Base-by-base conservation (phyloP, 2,888 invertebrate species). In the Ornithoptera priamus region DNA sequence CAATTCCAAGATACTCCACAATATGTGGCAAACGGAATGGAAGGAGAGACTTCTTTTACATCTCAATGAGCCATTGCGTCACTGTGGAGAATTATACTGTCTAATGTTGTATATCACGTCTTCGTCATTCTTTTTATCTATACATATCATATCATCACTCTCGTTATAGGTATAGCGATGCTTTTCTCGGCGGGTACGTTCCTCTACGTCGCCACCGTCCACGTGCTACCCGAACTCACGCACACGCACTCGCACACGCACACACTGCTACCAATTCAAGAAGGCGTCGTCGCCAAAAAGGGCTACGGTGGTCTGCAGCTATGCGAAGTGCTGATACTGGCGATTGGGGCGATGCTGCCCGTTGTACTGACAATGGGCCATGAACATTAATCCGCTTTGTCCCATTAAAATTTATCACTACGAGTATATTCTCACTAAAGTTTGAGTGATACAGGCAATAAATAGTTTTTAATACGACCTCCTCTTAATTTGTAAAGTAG, bases 171-270 rank as follows among this genome's bases (percentile, higher is more conserved):
- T 68, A 95, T 99, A 71, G 98, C 99, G 0, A 99, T 99, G 99
- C 89, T 99, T 53, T 99, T 99, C 89, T 99, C 99, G 60, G 99
- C 99, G 0, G 99, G 99, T 0, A 99, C 99, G 18, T 99, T 99
- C 90, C 93, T 99, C 0, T 99, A 99, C 85, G 99, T 99, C 2
- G 98, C 99, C 0, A 99, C 99, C 0, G 99, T 99, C 0, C 99
- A 99, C 86, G 99, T 99, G 0, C 86, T 99, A 64, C 99, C 99
- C 0, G 99, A 99, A 86, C 92, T 99, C 12, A 97, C 97, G 50
- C 92, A 93, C 50, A 72, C 78, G 0, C 93, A 93, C 72, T 78
- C 89, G 0, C 86, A 84, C 76, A 89, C 92, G 0, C 92, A 90
- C 78, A 75, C 88, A 0, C 78, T 92, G 0, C 81, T 92, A 1